A percentile compares a stretch with the other conserved stretches of the same genome.
Evolutionary conservation across 1,140 invertebrate species (phyloP).

Genomic region (Ips typographus): DNA sequence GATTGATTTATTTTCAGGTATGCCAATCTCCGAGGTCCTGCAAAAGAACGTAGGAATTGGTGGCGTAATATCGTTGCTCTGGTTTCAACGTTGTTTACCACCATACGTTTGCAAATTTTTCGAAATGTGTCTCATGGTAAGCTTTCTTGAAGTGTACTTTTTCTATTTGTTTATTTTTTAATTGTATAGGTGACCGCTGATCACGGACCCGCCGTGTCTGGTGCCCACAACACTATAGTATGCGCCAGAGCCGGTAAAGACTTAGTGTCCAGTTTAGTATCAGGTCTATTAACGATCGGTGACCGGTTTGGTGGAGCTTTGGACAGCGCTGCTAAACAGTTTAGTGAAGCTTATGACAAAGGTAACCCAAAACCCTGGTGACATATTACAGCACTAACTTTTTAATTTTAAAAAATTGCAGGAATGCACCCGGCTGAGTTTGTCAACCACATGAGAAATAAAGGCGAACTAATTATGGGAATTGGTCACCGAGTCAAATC

Average conservation of each 20-base stretch:
- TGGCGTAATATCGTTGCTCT: conserved; percentile 94
- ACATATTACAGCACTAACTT: not conserved
- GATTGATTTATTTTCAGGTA: conserved; percentile 55
- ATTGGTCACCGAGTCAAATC: conserved; percentile 98
- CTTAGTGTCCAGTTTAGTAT: conserved; percentile 93
- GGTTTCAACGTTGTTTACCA: conserved; percentile 97
- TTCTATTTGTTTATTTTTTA: not conserved
- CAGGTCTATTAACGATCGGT: conserved; percentile 96
- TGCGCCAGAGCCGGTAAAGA: conserved; percentile 99
- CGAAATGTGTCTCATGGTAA: conserved; percentile 95
- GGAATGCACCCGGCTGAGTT: conserved; percentile 96
- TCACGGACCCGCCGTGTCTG: conserved; percentile 98
- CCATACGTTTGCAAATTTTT: conserved; percentile 96
- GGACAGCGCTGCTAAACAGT: conserved; percentile 94
- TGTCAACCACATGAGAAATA: conserved; percentile 96
- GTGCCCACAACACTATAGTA: conserved; percentile 99
- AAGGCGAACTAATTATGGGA: conserved; percentile 98
- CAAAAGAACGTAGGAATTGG: conserved; percentile 93
- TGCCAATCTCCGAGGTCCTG: conserved; percentile 94
- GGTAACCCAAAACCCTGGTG: conserved; percentile 48
- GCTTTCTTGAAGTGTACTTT: conserved; percentile 50
- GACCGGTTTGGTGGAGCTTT: conserved; percentile 98
- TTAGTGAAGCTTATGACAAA: conserved; percentile 92
- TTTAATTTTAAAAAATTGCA: conserved; percentile 51
- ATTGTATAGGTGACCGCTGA: conserved; percentile 80